Evolutionary conservation across 2,113 vertebrate genomes (phyloP).

Genomic region (Corythornis vintsioides): DNA sequence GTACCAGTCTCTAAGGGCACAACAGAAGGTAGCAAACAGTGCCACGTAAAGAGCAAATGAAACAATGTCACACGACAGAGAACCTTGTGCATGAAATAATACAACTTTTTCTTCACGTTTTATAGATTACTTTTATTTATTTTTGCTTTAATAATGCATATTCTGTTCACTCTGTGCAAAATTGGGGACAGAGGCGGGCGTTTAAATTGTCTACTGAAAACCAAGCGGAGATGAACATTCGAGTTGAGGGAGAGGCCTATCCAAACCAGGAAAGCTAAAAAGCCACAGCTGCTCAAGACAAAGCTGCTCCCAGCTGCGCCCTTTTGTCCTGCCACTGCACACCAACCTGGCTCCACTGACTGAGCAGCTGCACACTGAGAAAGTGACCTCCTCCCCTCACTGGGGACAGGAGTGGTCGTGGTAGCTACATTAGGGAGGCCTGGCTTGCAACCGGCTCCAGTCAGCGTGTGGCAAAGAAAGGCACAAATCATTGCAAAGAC

Average conservation of each 20-base stretch:
- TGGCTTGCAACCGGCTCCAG: constrained; percentile 75
- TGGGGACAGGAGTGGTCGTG: constrained; percentile 41
- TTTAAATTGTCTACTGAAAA: constrained; percentile 75
- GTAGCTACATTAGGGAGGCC: constrained; percentile 69
- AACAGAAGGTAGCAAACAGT: constrained; percentile 48
- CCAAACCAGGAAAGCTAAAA: constrained; percentile 71
- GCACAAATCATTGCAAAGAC: constrained; percentile 84
- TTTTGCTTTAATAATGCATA: constrained; percentile 83
- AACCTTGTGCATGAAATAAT: constrained; percentile 76
- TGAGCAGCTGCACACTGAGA: constrained; percentile 53
- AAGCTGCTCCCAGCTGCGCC: constrained; percentile 55
- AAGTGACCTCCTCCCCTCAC: constrained; percentile 62
- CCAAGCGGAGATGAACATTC: constrained; percentile 79
- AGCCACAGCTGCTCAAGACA: constrained; percentile 68
- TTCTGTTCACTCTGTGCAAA: constrained; percentile 81
- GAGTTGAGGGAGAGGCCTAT: constrained; percentile 64
- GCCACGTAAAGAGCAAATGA: constrained; percentile 58
- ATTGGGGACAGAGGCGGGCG: constrained; percentile 71
- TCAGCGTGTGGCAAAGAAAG: constrained; percentile 82
- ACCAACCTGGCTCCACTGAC: constrained; percentile 24
- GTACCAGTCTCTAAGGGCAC: constrained; percentile 25
- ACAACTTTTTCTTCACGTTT: constrained; percentile 74
- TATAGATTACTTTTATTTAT: constrained; percentile 82
- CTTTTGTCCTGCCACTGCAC: constrained; percentile 36
- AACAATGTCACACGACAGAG: constrained; percentile 47